These are phyloP conservation scores for Poeciliopsis infans DNA, from an alignment of 2,797 vertebrate species.

Conservation along the genomic window DNA sequence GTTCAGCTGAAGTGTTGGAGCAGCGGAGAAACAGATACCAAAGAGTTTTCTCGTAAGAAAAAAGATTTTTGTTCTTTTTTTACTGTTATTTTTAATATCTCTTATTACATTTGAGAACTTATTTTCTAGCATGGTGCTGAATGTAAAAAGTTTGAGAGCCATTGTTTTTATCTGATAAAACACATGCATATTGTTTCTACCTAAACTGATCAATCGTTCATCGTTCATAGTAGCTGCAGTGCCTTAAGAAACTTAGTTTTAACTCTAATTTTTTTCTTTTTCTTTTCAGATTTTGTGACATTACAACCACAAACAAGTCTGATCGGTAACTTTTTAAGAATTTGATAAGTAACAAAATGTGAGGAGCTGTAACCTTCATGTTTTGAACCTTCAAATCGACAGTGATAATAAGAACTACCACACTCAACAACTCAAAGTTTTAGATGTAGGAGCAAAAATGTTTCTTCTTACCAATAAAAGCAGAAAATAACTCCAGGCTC, in stretches of 20 bases:
- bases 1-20: neutral
- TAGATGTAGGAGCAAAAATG: slow-evolving; percentile 6
- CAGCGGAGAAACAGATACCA: neutral
- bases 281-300: neutral
- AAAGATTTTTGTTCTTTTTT: neutral
- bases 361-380: neutral
- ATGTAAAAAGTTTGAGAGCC: neutral
- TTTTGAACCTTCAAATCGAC: slow-evolving; percentile 35
- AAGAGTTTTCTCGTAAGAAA: neutral
- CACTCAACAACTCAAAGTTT: slow-evolving; percentile 33
- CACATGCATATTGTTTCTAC: neutral
- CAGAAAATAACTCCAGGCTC: neutral
- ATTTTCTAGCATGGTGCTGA: neutral
- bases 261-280: neutral
- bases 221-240: neutral
- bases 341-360: neutral
- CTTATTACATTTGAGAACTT: neutral
- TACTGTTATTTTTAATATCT: neutral
- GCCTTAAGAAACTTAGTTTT: neutral
- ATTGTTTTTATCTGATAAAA: neutral
- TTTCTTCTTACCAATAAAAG: neutral
- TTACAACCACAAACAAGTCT: neutral
- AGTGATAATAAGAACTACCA: slow-evolving; percentile 36
- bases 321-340: neutral
- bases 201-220: neutral